Evolutionary conservation across 2,888 invertebrate species (phyloP).

Genomic region (Drosophila trichaetosa): DNA sequence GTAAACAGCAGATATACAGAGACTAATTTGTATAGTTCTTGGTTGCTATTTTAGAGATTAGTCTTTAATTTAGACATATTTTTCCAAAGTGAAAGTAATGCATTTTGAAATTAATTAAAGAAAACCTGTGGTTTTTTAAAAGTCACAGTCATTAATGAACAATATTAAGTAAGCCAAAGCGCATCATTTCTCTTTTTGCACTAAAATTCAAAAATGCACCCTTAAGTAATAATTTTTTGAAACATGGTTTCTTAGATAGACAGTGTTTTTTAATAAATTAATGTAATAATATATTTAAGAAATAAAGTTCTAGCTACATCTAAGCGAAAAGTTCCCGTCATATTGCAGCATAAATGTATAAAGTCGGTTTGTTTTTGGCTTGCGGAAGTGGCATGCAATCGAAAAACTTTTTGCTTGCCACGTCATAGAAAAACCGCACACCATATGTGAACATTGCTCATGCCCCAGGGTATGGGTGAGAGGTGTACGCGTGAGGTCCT

Average conservation of each 20-base stretch:
- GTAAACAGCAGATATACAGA: neutral
- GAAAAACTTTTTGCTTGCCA: constrained; percentile 23
- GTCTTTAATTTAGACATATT: neutral
- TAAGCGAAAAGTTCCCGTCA: neutral
- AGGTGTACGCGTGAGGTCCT: constrained; percentile 33
- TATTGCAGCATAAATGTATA: neutral
- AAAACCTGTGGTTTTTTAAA: neutral
- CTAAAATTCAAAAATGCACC: too few species aligned
- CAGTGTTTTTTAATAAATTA: neutral
- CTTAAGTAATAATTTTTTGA: neutral
- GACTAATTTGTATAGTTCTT: neutral
- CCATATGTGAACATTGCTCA: constrained; percentile 46
- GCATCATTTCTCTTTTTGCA: rapidly evolving
- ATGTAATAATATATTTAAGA: neutral
- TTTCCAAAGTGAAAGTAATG: neutral
- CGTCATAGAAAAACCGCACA: constrained; percentile 19
- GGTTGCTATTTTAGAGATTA: rapidly evolving
- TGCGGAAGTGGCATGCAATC: constrained; percentile 25
- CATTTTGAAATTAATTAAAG: neutral
- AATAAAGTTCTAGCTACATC: neutral
- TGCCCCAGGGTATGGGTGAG: neutral
- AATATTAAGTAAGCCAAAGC: neutral
- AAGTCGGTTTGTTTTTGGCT: neutral
- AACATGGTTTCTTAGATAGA: too few species aligned
- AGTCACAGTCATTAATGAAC: neutral